Percentiles rank a stretch among this genome's conserved stretches.
Evolutionary conservation across 2,797 vertebrate species (phyloP).

Genomic region (Neosilurus hyrtlii): DNA sequence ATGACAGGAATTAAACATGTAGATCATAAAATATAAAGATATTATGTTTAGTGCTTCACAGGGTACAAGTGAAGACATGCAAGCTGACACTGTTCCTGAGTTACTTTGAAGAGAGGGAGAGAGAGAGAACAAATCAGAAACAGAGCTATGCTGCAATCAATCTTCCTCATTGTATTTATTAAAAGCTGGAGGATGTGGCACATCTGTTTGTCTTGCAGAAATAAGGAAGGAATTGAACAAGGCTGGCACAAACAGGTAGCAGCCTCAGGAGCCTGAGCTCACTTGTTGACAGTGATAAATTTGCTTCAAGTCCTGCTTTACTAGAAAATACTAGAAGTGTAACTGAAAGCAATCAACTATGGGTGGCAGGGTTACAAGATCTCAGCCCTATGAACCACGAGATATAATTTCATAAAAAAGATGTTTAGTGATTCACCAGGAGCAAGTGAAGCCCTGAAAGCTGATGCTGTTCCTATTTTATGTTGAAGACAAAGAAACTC

Average conservation of each 20-base stretch:
- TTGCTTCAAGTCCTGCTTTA: slow-evolving; percentile 36
- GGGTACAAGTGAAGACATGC: not conserved
- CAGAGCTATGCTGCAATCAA: not conserved
- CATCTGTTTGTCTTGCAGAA: not conserved
- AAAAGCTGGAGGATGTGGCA: not conserved
- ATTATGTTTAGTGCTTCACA: not conserved
- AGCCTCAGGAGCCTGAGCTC: not conserved
- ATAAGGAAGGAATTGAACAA: not conserved
- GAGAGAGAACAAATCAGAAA: not conserved
- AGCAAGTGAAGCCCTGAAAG: too few relatives aligned
- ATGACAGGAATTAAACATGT: not conserved
- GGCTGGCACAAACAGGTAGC: slow-evolving; percentile 13
- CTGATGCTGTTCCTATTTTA: not conserved
- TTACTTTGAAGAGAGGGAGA: too few relatives aligned
- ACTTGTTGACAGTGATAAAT: slow-evolving; percentile 38
- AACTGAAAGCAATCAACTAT: too few relatives aligned
- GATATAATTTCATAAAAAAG: too few relatives aligned
- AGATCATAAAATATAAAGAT: not conserved
- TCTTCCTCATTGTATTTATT: slow-evolving; percentile 1
- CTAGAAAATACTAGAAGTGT: not conserved
- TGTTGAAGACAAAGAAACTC: not conserved
- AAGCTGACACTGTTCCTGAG: not conserved
- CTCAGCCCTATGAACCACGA: too few relatives aligned
- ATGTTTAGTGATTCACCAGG: too few relatives aligned
- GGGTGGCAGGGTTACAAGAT: too few relatives aligned